Conservation (phyloP, 2,797 vertebrate genomes). For the Liasis olivaceus region DNA sequence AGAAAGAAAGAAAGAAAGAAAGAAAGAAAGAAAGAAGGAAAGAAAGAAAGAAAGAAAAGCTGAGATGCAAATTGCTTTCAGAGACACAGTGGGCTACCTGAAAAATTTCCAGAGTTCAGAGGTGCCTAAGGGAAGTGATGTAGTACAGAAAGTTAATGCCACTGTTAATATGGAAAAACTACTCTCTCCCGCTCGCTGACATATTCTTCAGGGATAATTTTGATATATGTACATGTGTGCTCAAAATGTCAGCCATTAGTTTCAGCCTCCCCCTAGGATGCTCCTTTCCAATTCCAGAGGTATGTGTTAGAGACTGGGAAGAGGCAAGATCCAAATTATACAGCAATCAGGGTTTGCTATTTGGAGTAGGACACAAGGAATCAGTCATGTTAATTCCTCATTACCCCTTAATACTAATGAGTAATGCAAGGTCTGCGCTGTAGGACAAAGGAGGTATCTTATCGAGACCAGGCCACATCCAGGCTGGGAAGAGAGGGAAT, state of each 20-base stretch:
- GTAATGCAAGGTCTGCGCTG: constrained; percentile 26
- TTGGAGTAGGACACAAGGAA: constrained; percentile 50
- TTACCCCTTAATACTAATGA: constrained; percentile 31
- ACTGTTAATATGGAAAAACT: constrained; percentile 79
- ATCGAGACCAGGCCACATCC: background rate
- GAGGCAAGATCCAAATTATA: constrained; percentile 44
- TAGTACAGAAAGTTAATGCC: constrained; percentile 77
- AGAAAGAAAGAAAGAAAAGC: background rate
- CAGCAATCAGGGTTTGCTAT: constrained; percentile 49
- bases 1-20: too few relatives aligned
- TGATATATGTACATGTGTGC: constrained; percentile 73
- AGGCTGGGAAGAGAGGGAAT: constrained; percentile 21
- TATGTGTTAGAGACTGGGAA: constrained; percentile 55
- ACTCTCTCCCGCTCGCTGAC: constrained; percentile 69
- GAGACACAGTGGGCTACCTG: constrained; percentile 59
- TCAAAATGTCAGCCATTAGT: constrained; percentile 81
- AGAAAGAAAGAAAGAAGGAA: too few relatives aligned
- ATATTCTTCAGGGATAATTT: constrained; percentile 75
- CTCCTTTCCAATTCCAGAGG: constrained; percentile 62
- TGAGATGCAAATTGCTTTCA: background rate
- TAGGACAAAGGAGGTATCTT: constrained; percentile 17
- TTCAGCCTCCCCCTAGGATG: constrained; percentile 69
- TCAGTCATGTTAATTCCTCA: constrained; percentile 50
- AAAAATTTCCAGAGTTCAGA: constrained; percentile 74
- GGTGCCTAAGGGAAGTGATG: constrained; percentile 69